Conservation (phyloP, 1,140 invertebrate species). For the Diuraphis noxia region DNA sequence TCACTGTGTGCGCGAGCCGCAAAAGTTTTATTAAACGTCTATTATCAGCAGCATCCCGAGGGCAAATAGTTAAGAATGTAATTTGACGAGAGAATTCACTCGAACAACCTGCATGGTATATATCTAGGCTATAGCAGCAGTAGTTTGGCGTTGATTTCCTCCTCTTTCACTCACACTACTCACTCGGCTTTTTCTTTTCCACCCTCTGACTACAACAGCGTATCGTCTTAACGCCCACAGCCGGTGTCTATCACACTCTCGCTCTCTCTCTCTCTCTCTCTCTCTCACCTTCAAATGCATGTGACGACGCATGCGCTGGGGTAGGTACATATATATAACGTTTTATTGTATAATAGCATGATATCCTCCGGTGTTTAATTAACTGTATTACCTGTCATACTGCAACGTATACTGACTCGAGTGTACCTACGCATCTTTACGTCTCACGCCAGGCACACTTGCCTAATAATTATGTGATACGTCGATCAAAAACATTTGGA, state of each 20-base stretch:
- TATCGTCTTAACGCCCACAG: background rate
- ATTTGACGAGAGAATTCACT: background rate
- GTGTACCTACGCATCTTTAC: background rate
- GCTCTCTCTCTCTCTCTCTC: too few species aligned
- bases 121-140: too few species aligned
- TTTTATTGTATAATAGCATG: background rate
- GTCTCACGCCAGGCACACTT: background rate
- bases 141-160: background rate
- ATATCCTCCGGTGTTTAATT: slow-evolving; percentile 6
- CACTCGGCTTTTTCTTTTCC: background rate
- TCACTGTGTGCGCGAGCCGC: background rate
- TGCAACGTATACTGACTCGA: background rate
- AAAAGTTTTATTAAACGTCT: slow-evolving; percentile 13
- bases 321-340: background rate
- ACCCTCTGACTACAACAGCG: background rate
- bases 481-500: background rate
- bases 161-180: too few species aligned
- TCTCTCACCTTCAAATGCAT: too few species aligned
- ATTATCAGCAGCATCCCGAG: background rate
- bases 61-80: background rate
- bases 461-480: background rate
- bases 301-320: too few species aligned
- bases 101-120: background rate
- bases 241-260: too few species aligned
- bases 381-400: background rate